Conservation (phyloP, 2,888 invertebrate species). For the Agonopterix subpropinquella region DNA sequence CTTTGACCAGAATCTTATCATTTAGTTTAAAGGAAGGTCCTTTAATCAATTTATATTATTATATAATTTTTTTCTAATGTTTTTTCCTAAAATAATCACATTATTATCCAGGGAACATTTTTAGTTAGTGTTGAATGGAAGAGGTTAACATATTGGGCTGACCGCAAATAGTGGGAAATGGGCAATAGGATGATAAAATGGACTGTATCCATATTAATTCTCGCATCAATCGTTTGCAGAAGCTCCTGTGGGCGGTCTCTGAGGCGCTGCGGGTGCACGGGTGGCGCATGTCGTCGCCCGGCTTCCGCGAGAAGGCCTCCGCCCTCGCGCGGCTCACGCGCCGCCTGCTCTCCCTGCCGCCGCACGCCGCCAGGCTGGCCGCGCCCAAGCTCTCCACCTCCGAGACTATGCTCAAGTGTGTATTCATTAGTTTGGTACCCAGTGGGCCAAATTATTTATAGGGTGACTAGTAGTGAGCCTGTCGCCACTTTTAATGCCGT, state of each 20-base stretch:
- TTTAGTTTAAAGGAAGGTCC: too few relatives aligned
- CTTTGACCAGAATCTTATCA: too few relatives aligned
- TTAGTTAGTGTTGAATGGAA: too few relatives aligned
- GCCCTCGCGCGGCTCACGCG: conserved; percentile 80
- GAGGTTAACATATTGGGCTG: too few relatives aligned
- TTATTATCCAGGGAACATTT: too few relatives aligned
- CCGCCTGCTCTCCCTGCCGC: conserved; percentile 66
- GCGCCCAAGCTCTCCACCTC: conserved; percentile 77
- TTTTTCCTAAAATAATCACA: too few relatives aligned
- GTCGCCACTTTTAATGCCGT: too few relatives aligned
- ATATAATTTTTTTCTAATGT: too few relatives aligned
- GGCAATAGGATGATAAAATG: too few relatives aligned
- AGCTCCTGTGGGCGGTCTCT: conserved; percentile 88
- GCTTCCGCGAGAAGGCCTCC: conserved; percentile 83
- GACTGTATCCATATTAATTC: too few relatives aligned
- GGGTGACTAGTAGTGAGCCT: neutral
- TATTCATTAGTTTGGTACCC: neutral
- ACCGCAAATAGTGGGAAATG: too few relatives aligned
- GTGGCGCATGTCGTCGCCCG: conserved; percentile 80
- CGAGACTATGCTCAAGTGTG: conserved; percentile 82
- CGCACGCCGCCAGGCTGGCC: conserved; percentile 52
- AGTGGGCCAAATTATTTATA: neutral
- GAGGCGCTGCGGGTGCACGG: conserved; percentile 84
- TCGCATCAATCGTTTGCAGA: conserved; percentile 54
- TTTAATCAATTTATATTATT: too few relatives aligned